Evolutionary conservation across 2,797 vertebrate genomes (phyloP), one percentile per base, ranked within the genome.

Genomic region (Buphagus erythrorhynchus): DNA sequence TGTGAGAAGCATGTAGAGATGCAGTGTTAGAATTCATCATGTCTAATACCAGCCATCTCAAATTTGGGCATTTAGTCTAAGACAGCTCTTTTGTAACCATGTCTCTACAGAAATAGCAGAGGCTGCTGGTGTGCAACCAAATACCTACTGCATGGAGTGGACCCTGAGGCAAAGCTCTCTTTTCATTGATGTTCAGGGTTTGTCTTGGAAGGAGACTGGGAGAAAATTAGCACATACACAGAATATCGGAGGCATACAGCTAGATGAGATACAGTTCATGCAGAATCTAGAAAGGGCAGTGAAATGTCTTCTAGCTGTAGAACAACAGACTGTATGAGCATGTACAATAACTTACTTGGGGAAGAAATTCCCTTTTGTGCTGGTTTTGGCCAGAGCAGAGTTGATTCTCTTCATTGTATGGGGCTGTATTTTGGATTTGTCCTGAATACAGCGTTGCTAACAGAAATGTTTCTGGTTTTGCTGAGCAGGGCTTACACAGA

Each of bases 111-210:
- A 87, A 91, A 54, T 10, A 76, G 28, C 19, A 59, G 59, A 89
- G 22, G 22, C 58, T 85, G 19, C 24, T 90, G 45, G 4, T 71
- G 13, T 46, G 45, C 65, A 77, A 31, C 24, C 33, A 57, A 90
- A 24, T 18, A 49, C 10, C 10, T 67, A 12, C n/a, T 31, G 26
- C 1, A 0, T 31, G 25, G 42, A 68, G 29, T 1, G 0, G 35
- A 46, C 31, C n/a, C 36, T 31, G 66, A 68, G 42, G 66, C 42
- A 88, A 84, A 90, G 25, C 16, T 57, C 31, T 40, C 36, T 20
- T 45, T 55, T 69, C 43, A 51, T 74, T 94, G 61, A 42, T 43
- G 20, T 8, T 72, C 40, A 68, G 13, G 8, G 24, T 45, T 88
- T 90, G 15, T 81, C 52, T 67, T 57, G 46, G 54, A 85, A 92